Percentiles rank a stretch among this genome's conserved stretches.
Evolutionary conservation across 2,113 vertebrate genomes (phyloP).

Genomic region (Xiphorhynchus elegans): DNA sequence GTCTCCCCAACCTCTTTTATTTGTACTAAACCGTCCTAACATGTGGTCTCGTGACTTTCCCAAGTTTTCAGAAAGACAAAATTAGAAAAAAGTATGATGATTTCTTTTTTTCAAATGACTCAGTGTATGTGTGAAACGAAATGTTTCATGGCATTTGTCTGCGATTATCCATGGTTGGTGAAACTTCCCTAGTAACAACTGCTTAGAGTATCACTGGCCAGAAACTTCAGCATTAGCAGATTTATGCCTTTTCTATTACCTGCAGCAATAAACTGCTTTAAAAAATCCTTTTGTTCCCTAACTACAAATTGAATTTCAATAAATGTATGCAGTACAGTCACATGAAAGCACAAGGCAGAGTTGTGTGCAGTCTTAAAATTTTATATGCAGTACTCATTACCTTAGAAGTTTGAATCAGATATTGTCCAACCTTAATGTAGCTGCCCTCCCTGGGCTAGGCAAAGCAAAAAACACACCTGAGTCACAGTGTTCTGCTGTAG

Average conservation of each 20-base stretch:
- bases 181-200: not conserved
- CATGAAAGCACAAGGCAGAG: not conserved
- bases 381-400: not conserved
- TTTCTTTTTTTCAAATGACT: not conserved
- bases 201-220: not conserved
- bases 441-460: not conserved
- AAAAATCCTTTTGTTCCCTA: slow-evolving; percentile 18
- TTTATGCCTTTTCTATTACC: slow-evolving; percentile 52
- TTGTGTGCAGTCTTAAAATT: slow-evolving; percentile 18
- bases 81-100: not conserved
- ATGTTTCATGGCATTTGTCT: not conserved
- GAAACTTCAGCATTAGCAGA: slow-evolving; percentile 18
- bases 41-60: not conserved
- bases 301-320: slow-evolving; percentile 62
- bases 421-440: not conserved
- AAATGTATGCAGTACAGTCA: slow-evolving; percentile 27
- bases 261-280: slow-evolving; percentile 15
- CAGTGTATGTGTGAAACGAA: not conserved
- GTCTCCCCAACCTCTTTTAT: not conserved
- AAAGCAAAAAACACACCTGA: not conserved
- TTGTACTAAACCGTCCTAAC: not conserved
- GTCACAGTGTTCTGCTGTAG: not conserved
- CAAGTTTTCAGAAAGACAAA: not conserved
- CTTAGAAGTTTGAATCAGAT: not conserved
- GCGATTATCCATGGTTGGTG: not conserved